These are phyloP conservation scores for Drosophila arawakana DNA, from an alignment of 1,140 invertebrate genomes.

Conservation along the genomic window DNA sequence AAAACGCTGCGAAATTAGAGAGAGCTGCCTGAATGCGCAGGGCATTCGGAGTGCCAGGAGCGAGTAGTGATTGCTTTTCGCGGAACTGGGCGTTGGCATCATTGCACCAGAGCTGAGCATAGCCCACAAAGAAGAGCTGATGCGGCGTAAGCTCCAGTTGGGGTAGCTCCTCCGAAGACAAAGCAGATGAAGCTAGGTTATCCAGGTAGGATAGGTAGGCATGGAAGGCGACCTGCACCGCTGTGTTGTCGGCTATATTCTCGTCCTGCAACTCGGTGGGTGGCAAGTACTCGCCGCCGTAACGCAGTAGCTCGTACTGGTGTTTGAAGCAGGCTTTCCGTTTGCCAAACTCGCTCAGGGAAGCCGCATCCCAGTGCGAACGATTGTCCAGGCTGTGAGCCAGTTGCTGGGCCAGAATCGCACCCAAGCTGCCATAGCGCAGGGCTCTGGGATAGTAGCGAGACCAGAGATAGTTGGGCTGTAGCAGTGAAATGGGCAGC, in stretches of 20 bases:
- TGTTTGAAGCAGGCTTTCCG: slow-evolving; percentile 65
- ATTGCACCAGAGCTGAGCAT: slow-evolving; percentile 86
- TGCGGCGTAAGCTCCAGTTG: slow-evolving; percentile 85
- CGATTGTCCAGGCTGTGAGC: slow-evolving; percentile 87
- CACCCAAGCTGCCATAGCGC: slow-evolving; percentile 86
- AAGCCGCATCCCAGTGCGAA: slow-evolving; percentile 60
- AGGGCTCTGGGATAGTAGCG: slow-evolving; percentile 70
- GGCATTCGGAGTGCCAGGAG: slow-evolving; percentile 54
- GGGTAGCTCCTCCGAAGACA: slow-evolving; percentile 84
- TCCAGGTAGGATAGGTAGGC: slow-evolving; percentile 84
- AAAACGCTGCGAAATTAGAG: slow-evolving; percentile 59
- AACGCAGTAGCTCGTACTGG: slow-evolving; percentile 66
- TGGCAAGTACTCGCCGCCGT: slow-evolving; percentile 85
- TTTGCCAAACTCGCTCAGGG: slow-evolving; percentile 52
- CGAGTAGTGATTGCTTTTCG: slow-evolving; percentile 75
- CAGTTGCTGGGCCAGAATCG: slow-evolving; percentile 87
- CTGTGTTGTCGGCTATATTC: slow-evolving; percentile 90
- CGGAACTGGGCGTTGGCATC: slow-evolving; percentile 63
- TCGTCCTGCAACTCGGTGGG: slow-evolving; percentile 88
- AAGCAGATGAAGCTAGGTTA: slow-evolving; percentile 18
- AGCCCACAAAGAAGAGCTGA: slow-evolving; percentile 91
- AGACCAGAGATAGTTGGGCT: slow-evolving; percentile 78
- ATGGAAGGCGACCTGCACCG: slow-evolving; percentile 87
- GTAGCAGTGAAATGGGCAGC: slow-evolving; percentile 64
- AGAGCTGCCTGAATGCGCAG: slow-evolving; percentile 66